These are phyloP conservation scores for Cygnus olor DNA, from an alignment of 2,797 vertebrate species.

Conservation along the genomic window DNA sequence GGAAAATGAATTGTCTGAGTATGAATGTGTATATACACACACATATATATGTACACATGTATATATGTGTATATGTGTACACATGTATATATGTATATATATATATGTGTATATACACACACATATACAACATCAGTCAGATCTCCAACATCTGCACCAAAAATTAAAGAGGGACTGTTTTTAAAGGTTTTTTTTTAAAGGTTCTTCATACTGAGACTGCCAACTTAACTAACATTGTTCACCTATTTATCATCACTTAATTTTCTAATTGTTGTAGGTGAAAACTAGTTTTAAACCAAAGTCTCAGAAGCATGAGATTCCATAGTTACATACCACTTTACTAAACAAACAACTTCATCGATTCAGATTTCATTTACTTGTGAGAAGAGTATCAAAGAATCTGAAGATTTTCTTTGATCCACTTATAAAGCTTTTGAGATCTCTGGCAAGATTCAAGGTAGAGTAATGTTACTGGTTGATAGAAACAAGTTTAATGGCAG, in stretches of 20 bases:
- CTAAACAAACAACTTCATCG: neutral
- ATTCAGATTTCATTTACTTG: neutral
- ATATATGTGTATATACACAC: neutral
- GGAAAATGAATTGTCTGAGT: neutral
- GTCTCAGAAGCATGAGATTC: neutral
- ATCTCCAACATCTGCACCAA: neutral
- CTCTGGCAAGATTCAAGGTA: neutral
- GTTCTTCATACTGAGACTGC: neutral
- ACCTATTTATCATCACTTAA: neutral
- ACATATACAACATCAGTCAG: neutral
- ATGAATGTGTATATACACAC: neutral
- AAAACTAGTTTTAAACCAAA: neutral
- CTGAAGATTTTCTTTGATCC: neutral
- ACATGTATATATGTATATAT: too few relatives aligned
- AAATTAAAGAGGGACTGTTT: neutral
- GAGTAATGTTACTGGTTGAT: neutral
- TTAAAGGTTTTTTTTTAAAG: neutral
- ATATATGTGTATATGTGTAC: too few relatives aligned
- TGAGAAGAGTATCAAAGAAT: neutral
- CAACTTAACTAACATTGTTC: neutral
- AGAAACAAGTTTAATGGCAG: neutral
- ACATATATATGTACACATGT: neutral
- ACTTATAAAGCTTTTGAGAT: neutral
- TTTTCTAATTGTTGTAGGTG: neutral
- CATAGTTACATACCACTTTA: neutral